Percentiles rank a stretch among this genome's conserved stretches.
phyloP scores from a whole-genome alignment of 2,797 vertebrate genomes.

The Heliangelus exortis region DNA sequence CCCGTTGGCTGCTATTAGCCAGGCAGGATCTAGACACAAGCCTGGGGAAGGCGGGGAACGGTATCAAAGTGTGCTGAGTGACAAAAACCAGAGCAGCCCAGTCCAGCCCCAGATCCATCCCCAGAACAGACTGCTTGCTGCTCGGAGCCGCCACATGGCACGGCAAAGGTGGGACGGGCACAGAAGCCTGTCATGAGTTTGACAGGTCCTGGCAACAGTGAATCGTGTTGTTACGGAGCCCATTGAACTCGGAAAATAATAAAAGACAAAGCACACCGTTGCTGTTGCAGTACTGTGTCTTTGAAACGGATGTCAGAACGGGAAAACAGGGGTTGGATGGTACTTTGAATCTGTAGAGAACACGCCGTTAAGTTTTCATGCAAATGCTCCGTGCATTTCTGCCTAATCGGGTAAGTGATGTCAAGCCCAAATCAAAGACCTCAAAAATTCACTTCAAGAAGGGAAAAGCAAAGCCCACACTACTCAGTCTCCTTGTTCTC shows the following conservation, averaged over 20 bases:
- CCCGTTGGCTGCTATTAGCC: conserved; percentile 28
- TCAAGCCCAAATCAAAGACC: conserved; percentile 14
- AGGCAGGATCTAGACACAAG: not conserved
- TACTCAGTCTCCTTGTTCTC: not conserved
- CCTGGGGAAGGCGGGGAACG: not conserved
- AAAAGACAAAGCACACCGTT: not conserved
- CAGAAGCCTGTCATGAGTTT: not conserved
- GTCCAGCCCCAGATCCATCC: not conserved
- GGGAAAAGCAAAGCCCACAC: not conserved
- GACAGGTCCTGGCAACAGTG: not conserved
- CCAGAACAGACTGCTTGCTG: not conserved
- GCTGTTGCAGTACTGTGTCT: not conserved
- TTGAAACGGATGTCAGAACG: not conserved
- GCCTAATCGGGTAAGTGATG: not conserved
- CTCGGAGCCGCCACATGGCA: not conserved
- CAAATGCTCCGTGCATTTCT: not conserved
- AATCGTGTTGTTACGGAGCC: not conserved
- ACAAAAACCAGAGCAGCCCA: conserved; percentile 31
- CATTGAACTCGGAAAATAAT: not conserved
- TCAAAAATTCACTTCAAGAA: conserved; percentile 6
- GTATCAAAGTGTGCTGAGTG: conserved; percentile 4
- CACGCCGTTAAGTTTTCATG: not conserved
- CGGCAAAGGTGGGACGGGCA: not conserved
- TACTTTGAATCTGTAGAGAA: not conserved
- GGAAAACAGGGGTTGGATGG: not conserved